phyloP scores from a whole-genome alignment of 2,113 vertebrate species.

The Lophius piscatorius region DNA sequence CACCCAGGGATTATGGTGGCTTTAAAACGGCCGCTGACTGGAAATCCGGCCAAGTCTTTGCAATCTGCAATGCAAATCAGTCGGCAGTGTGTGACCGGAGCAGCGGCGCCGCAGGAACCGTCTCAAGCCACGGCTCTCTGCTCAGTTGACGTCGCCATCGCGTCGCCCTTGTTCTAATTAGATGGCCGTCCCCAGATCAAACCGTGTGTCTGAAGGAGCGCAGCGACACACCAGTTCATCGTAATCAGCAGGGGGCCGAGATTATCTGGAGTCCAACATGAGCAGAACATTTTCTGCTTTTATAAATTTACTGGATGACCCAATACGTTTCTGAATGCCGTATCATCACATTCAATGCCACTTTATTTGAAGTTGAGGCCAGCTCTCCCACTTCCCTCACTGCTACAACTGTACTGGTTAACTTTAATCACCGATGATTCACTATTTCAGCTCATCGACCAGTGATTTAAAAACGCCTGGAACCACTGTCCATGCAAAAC shows the following conservation, averaged over 20 bases:
- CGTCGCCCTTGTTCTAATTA: slow-evolving; percentile 53
- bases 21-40: slow-evolving; percentile 66
- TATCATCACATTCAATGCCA: too few species aligned
- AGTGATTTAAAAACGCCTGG: too few species aligned
- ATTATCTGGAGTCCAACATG: neutral
- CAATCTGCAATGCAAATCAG: slow-evolving; percentile 80
- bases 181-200: slow-evolving; percentile 40
- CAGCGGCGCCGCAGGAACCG: slow-evolving; percentile 44
- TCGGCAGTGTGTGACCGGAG: slow-evolving; percentile 45
- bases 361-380: neutral
- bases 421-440: too few species aligned
- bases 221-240: slow-evolving; percentile 14
- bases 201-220: slow-evolving; percentile 35
- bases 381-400: too few species aligned
- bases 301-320: neutral
- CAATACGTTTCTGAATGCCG: too few species aligned
- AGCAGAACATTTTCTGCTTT: neutral
- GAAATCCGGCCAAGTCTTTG: slow-evolving; percentile 60
- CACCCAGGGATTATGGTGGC: slow-evolving; percentile 61
- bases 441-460: too few species aligned
- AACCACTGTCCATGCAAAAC: too few species aligned
- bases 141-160: slow-evolving; percentile 67
- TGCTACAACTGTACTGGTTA: too few species aligned
- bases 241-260: slow-evolving; percentile 17
- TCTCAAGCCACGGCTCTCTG: slow-evolving; percentile 67